Evolutionary conservation across 2,888 invertebrate species (phyloP).

Genomic region (Brachypalpus laphriformis): DNA sequence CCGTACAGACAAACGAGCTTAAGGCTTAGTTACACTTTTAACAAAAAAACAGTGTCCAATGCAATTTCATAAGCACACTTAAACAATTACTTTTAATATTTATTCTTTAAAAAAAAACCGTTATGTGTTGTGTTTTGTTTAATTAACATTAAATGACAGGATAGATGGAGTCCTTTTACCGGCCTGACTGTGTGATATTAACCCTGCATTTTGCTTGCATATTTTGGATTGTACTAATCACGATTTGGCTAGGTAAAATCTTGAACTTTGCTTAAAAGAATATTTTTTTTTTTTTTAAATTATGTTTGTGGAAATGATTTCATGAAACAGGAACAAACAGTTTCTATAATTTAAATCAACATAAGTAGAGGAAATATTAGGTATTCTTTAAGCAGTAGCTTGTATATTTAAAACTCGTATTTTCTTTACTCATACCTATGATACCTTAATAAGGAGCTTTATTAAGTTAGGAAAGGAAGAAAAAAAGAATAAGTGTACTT

Average conservation of each 20-base stretch:
- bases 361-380: too few relatives aligned
- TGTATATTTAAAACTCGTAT: too few relatives aligned
- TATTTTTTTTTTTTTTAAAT: neutral
- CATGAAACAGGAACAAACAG: conserved; percentile 60
- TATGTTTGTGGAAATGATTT: neutral
- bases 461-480: too few relatives aligned
- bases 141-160: conserved; percentile 53
- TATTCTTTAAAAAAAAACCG: conserved; percentile 3
- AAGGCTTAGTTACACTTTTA: neutral
- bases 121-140: conserved; percentile 39
- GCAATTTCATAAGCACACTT: conserved; percentile 16
- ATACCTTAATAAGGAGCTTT: too few relatives aligned
- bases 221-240: conserved; percentile 63
- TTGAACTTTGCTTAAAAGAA: conserved; percentile 55
- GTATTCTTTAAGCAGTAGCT: too few relatives aligned
- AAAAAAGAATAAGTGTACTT: too few relatives aligned
- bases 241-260: conserved; percentile 64
- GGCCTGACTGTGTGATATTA: conserved; percentile 47
- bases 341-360: neutral
- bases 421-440: too few relatives aligned
- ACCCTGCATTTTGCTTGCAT: conserved; percentile 54
- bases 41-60: conserved; percentile 23
- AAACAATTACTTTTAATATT: conserved; percentile 12
- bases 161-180: conserved; percentile 56
- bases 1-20: neutral